Conservation (phyloP, 1,140 invertebrate genomes). For the Mylabris phalerata region DNA sequence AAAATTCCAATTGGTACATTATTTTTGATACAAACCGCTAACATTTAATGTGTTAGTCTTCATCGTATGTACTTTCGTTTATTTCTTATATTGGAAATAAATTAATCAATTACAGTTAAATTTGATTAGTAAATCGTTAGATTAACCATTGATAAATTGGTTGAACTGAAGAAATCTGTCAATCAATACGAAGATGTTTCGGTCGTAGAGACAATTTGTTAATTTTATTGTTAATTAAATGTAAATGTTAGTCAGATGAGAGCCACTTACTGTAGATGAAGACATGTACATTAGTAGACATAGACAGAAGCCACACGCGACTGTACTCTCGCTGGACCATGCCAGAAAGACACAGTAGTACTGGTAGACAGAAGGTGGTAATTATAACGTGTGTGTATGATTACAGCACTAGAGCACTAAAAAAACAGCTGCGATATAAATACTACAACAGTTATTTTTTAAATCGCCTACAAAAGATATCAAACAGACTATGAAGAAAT, state of each 20-base stretch:
- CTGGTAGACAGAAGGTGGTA: constrained; percentile 32
- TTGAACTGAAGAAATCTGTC: no score
- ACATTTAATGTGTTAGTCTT: no score
- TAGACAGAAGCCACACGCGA: constrained; percentile 38
- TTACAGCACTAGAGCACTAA: constrained; percentile 32
- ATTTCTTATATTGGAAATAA: not conserved
- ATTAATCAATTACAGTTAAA: not conserved
- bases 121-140: no score
- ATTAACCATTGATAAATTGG: no score
- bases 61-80: constrained; percentile 4
- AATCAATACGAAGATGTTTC: no score
- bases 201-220: not conserved
- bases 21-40: no score
- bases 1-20: not conserved
- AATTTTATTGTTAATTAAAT: not conserved
- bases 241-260: constrained; percentile 34
- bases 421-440: constrained; percentile 22
- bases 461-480: not conserved
- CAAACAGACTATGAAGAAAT: not conserved
- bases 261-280: constrained; percentile 39
- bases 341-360: constrained; percentile 24
- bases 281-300: constrained; percentile 40
- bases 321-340: constrained; percentile 26
- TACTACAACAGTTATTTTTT: constrained; percentile 10
- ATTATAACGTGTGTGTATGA: constrained; percentile 20